Percentiles rank a stretch among this genome's conserved stretches.
Conservation (phyloP, 2,113 vertebrate species). For the Ascaphus truei region DNA sequence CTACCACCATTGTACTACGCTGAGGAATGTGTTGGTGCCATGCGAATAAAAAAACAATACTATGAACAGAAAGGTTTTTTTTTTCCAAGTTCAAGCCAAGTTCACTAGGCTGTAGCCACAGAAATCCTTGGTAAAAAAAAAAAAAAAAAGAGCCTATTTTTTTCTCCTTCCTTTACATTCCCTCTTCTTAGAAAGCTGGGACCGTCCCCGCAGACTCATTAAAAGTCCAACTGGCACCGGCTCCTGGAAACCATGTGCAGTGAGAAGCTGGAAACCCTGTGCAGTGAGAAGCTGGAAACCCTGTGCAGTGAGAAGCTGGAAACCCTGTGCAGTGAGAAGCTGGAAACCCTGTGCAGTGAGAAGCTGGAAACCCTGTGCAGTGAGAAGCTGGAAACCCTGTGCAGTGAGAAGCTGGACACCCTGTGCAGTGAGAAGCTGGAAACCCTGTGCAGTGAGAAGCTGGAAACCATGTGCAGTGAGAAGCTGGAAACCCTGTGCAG, state of each 20-base stretch:
- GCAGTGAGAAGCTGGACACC: neutral
- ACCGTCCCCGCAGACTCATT: neutral
- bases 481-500: neutral
- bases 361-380: neutral
- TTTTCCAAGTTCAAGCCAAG: too few species aligned
- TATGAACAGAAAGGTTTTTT: too few species aligned
- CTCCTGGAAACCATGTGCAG: neutral
- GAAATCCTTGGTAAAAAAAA: too few species aligned
- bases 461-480: neutral
- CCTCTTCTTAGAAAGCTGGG: constrained; percentile 11
- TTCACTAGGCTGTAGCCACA: too few species aligned
- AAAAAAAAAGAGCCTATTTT: neutral
- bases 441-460: neutral
- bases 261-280: neutral
- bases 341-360: neutral
- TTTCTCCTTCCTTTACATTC: neutral
- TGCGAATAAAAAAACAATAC: too few species aligned
- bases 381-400: neutral
- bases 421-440: neutral
- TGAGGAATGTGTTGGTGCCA: too few species aligned
- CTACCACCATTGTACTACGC: too few species aligned
- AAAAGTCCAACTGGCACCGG: neutral
- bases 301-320: neutral
- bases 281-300: neutral
- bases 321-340: neutral